phyloP scores from a whole-genome alignment of 2,888 invertebrate species.

The Adineta ricciae region DNA sequence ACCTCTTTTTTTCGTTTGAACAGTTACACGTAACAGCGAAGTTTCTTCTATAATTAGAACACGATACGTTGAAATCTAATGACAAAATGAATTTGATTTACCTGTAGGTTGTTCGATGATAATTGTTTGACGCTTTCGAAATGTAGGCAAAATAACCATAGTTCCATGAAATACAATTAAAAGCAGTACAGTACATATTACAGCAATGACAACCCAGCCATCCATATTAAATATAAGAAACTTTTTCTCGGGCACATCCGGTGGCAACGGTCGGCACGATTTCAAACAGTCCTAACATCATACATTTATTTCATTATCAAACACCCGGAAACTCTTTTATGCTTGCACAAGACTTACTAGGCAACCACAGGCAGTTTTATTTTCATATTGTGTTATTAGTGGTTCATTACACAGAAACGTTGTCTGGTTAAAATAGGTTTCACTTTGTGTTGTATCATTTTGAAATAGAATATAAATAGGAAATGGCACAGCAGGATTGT shows the following conservation, averaged over 20 bases:
- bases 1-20: too few relatives aligned
- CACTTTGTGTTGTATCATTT: neutral
- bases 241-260: neutral
- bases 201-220: neutral
- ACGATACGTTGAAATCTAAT: neutral
- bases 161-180: neutral
- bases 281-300: neutral
- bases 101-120: neutral
- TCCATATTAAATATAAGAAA: neutral
- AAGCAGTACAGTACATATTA: neutral
- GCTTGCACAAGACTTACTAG: neutral
- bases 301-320: neutral
- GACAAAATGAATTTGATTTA: neutral
- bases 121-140: neutral
- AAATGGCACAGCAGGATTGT: constrained; percentile 29
- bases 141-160: too few relatives aligned
- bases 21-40: neutral
- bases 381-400: constrained; percentile 17
- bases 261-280: neutral
- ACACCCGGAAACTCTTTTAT: neutral
- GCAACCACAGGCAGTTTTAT: constrained; percentile 25
- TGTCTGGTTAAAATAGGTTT: neutral
- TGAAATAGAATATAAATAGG: constrained; percentile 24
- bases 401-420: constrained; percentile 22
- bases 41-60: neutral